Evolutionary conservation across 2,113 vertebrate species (phyloP).

Genomic region (Asarcornis scutulata): DNA sequence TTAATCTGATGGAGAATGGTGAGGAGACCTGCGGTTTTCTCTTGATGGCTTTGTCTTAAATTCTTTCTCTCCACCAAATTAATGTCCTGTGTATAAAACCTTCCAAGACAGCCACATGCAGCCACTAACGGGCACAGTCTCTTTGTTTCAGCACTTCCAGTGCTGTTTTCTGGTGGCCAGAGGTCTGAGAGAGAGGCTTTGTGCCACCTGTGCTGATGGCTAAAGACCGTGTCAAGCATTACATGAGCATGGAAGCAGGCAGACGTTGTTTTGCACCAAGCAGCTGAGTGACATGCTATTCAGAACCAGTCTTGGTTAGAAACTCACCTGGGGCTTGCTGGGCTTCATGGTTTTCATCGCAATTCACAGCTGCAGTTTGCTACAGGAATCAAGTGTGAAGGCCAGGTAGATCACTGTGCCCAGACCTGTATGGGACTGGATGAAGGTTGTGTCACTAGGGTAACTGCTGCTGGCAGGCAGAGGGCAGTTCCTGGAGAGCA

Average conservation of each 20-base stretch:
- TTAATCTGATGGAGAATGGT: not conserved
- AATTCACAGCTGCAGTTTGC: not conserved
- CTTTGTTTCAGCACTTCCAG: not conserved
- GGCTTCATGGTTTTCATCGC: not conserved
- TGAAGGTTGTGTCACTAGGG: not conserved
- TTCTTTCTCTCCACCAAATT: not conserved
- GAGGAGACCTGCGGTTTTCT: not conserved
- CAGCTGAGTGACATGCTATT: not conserved
- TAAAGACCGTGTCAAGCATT: not conserved
- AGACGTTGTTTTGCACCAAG: not conserved
- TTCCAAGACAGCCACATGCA: not conserved
- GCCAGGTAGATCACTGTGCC: accelerated
- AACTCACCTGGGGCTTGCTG: not conserved
- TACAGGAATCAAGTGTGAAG: not conserved
- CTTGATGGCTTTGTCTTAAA: not conserved
- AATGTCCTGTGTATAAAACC: accelerated
- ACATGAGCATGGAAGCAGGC: not conserved
- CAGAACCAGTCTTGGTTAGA: not conserved
- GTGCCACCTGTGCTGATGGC: not conserved
- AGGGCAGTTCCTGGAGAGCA: not conserved
- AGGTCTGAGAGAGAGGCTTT: not conserved
- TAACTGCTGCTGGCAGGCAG: not conserved
- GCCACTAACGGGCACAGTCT: not conserved
- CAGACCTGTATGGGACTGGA: not conserved
- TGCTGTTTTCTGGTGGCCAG: not conserved